phyloP scores from a whole-genome alignment of 2,888 invertebrate genomes.

The Megaustenia siamemsis region DNA sequence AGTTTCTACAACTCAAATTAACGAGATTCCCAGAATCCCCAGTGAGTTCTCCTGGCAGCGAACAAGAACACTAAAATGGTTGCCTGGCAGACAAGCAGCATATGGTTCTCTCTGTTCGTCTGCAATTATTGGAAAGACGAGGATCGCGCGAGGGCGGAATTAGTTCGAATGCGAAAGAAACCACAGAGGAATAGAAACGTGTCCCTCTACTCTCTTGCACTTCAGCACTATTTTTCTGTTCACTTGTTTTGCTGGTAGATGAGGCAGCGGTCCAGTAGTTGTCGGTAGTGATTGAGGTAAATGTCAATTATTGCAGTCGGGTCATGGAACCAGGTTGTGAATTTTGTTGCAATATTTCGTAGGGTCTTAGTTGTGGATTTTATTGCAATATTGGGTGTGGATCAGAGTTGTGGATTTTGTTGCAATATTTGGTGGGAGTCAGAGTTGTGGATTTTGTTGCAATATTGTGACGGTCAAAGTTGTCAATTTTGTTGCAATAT shows the following conservation, averaged over 20 bases:
- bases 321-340: too few relatives aligned
- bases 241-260: neutral
- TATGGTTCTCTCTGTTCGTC: slow-evolving; percentile 32
- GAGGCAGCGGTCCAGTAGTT: neutral
- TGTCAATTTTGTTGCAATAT: too few relatives aligned
- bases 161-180: slow-evolving; percentile 38
- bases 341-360: too few relatives aligned
- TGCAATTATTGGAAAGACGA: slow-evolving; percentile 29
- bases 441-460: too few relatives aligned
- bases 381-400: too few relatives aligned
- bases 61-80: slow-evolving; percentile 30
- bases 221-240: neutral
- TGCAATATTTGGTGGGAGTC: too few relatives aligned
- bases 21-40: slow-evolving; percentile 21
- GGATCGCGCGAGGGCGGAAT: slow-evolving; percentile 33
- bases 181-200: slow-evolving; percentile 34
- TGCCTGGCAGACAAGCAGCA: slow-evolving; percentile 32
- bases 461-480: too few relatives aligned
- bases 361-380: too few relatives aligned
- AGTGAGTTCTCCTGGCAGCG: neutral
- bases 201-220: neutral
- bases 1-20: slow-evolving; percentile 30
- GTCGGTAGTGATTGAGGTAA: neutral
- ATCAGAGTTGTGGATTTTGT: too few relatives aligned
- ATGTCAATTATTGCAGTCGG: too few relatives aligned